Evolutionary conservation across 2,113 vertebrate species (phyloP).

Genomic region (Apodemus speciosus): DNA sequence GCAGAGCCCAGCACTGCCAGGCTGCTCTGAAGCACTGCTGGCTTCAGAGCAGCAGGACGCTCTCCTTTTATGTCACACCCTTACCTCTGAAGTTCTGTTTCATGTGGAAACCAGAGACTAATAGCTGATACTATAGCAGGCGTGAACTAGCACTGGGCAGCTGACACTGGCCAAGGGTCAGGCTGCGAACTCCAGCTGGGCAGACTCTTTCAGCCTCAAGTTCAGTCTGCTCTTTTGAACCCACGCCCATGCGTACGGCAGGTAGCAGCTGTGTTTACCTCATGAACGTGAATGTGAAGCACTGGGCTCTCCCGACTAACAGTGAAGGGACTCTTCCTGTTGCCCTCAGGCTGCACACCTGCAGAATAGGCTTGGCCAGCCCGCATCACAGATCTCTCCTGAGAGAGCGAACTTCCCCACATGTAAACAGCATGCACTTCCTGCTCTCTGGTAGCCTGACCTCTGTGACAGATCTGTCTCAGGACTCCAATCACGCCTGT

Average conservation of each 20-base stretch:
- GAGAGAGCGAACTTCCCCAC: not conserved
- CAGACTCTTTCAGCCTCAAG: not conserved
- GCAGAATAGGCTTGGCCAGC: not conserved
- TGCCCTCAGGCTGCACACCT: rapidly evolving
- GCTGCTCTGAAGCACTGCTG: rapidly evolving
- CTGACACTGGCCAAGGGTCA: rapidly evolving
- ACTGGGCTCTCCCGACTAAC: not conserved
- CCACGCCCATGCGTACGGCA: no score
- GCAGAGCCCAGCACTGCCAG: not conserved
- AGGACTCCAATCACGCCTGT: rapidly evolving
- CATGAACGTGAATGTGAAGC: no score
- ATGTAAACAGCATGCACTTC: no score
- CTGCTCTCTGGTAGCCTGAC: not conserved
- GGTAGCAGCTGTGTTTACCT: no score
- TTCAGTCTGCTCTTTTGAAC: no score
- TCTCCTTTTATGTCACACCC: rapidly evolving
- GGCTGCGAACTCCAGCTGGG: not conserved
- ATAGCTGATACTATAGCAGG: not conserved
- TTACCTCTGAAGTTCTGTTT: not conserved
- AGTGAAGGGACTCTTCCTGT: not conserved
- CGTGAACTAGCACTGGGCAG: not conserved
- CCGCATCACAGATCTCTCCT: rapidly evolving
- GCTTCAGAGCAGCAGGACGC: no score
- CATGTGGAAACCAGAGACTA: not conserved
- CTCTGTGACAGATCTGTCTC: not conserved